A percentile compares a stretch with the other conserved stretches of the same genome.
Conservation (phyloP, 2,113 vertebrate genomes). For the Lamprotornis superbus region DNA sequence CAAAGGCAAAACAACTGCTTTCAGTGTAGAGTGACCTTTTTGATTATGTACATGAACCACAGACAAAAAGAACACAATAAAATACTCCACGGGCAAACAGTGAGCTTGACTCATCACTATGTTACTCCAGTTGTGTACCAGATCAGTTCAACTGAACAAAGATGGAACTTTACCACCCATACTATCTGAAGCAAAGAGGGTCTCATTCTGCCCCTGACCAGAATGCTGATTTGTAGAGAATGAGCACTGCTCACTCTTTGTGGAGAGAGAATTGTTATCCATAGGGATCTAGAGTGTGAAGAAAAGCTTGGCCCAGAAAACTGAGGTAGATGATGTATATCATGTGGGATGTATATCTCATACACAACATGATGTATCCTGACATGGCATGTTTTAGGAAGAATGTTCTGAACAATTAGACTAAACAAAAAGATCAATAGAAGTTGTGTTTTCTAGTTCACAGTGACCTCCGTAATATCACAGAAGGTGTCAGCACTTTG, state of each 20-base stretch:
- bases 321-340: background rate
- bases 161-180: background rate
- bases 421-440: background rate
- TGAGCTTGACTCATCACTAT: slow-evolving; percentile 33
- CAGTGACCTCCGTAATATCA: background rate
- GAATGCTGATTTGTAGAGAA: background rate
- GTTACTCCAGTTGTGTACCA: slow-evolving; percentile 5
- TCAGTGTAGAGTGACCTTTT: slow-evolving; percentile 60
- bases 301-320: background rate
- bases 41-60: slow-evolving; percentile 53
- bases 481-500: slow-evolving; percentile 5
- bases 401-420: background rate
- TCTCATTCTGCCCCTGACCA: background rate
- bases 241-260: background rate
- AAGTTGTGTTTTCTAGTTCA: slow-evolving; percentile 4
- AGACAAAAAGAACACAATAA: slow-evolving; percentile 61
- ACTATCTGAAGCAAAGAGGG: background rate
- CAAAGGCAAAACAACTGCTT: slow-evolving; percentile 60
- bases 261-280: background rate
- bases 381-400: background rate
- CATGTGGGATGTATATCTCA: background rate
- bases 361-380: background rate
- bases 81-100: slow-evolving; percentile 35
- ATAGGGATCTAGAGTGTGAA: background rate
- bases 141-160: background rate